Evolutionary conservation across 2,797 vertebrate species (phyloP), one percentile per base, ranked within the genome.

Genomic region (Silurus lanzhouensis): DNA sequence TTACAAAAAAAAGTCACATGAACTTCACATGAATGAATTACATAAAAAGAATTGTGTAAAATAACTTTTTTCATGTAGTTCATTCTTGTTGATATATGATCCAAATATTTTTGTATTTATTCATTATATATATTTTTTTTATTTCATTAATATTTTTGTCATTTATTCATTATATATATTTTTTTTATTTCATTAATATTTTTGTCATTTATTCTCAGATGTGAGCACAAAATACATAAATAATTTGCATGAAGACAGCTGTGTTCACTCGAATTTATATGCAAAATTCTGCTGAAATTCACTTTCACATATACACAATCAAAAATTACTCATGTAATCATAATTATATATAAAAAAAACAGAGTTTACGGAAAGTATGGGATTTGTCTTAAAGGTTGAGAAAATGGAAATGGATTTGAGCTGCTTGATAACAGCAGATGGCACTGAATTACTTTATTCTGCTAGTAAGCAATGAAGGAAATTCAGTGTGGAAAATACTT

Each of bases 371-470:
- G 5, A 76, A 57, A 27, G 12, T 25, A 55, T 55, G 6, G 71
- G 46, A 31, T 17, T 76, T 76, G 31, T 58, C 7, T 2, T 9
- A 19, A 31, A 48, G 22, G 10, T 1, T 74, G 74, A 7, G 5
- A 25, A 27, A 38, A 77, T 44, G 13, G 75, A 60, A 60, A 60
- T 60, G 19, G 20, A 63, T 46, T 80, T 80, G 22, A 48, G 44
- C 78, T 17, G 61, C 61, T 48, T 48, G 38, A 80, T 52, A 44
- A 64, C 60, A 66, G 60, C 60, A 66, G 22, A 52, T 48, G 57
- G 15, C 60, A 64, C 31, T 48, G 60, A 79, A 79, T 79, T 63
- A 48, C 77, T 79, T 79, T 79, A 46, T 48, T 46, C 58, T n/a
- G 20, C 6, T 79, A 46, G 31, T n/a, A n/a, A 44, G 60, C 64